A percentile compares a stretch with the other conserved stretches of the same genome.
Evolutionary conservation across 2,797 vertebrate species (phyloP).

Genomic region (Buceros bicornis): DNA sequence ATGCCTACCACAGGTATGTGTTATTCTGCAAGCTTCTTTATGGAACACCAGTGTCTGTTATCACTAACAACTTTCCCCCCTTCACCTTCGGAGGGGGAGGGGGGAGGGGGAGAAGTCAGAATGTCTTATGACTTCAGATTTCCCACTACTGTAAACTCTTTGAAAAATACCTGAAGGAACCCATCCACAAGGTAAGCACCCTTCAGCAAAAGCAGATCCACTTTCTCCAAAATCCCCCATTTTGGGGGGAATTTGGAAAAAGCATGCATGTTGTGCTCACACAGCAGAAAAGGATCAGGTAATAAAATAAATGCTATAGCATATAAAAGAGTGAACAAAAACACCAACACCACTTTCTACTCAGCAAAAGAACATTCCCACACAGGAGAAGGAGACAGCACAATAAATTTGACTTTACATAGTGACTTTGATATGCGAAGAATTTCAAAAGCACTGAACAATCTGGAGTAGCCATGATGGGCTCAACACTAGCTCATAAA

Average conservation of each 20-base stretch:
- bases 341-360: not conserved
- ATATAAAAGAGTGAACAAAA: not conserved
- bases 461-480: not conserved
- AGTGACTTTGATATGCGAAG: slow-evolving; percentile 19
- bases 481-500: not conserved
- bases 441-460: slow-evolving; percentile 32
- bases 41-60: not conserved
- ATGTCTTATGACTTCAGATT: not conserved
- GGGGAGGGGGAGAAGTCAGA: too few species aligned
- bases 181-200: not conserved
- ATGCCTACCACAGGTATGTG: slow-evolving; percentile 22
- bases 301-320: not conserved
- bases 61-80: not conserved
- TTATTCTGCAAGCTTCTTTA: not conserved
- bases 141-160: not conserved
- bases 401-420: not conserved
- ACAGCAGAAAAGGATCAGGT: not conserved
- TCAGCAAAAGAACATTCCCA: not conserved
- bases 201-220: not conserved
- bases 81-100: not conserved
- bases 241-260: not conserved
- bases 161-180: not conserved
- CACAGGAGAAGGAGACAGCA: not conserved
- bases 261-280: not conserved
- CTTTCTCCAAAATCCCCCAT: not conserved